phyloP scores from a whole-genome alignment of 2,113 vertebrate genomes.

The Pluvialis apricaria region DNA sequence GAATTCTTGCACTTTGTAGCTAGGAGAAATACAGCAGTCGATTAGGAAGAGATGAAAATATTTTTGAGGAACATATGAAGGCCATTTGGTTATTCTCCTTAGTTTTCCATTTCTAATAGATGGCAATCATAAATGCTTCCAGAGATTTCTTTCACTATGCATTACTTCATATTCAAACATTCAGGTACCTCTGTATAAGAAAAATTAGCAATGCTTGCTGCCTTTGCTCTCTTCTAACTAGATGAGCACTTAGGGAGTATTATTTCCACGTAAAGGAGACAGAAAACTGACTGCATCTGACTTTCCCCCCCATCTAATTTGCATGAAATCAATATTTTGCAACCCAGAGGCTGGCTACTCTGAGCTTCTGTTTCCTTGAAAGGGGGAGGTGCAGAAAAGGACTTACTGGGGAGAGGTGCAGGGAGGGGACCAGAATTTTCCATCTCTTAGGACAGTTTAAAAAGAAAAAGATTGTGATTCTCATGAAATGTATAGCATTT shows the following conservation, averaged over 20 bases:
- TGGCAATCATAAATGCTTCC: constrained; percentile 29
- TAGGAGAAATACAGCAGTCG: background rate
- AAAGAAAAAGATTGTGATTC: background rate
- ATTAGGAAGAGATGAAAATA: background rate
- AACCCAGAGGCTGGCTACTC: constrained; percentile 16
- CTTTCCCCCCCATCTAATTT: constrained; percentile 24
- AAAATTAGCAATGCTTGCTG: background rate
- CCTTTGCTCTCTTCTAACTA: constrained; percentile 14
- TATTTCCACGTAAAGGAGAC: constrained; percentile 20
- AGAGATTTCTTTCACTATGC: background rate
- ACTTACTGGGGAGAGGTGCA: background rate
- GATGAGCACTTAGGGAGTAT: constrained; percentile 16
- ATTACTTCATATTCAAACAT: constrained; percentile 3
- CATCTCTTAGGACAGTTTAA: background rate
- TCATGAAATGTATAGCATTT: background rate
- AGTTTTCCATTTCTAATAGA: constrained; percentile 25
- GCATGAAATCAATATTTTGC: constrained; percentile 60
- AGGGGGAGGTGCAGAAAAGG: background rate
- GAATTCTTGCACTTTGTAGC: background rate
- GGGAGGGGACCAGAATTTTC: background rate
- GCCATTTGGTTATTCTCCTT: constrained; percentile 13
- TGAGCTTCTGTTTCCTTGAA: background rate
- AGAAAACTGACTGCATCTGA: constrained; percentile 38
- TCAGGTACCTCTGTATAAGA: constrained; percentile 11
- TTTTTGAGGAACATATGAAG: constrained; percentile 37